These are phyloP conservation scores for Propithecus perrieri DNA, from an alignment of 2,797 vertebrate genomes.

Conservation along the genomic window DNA sequence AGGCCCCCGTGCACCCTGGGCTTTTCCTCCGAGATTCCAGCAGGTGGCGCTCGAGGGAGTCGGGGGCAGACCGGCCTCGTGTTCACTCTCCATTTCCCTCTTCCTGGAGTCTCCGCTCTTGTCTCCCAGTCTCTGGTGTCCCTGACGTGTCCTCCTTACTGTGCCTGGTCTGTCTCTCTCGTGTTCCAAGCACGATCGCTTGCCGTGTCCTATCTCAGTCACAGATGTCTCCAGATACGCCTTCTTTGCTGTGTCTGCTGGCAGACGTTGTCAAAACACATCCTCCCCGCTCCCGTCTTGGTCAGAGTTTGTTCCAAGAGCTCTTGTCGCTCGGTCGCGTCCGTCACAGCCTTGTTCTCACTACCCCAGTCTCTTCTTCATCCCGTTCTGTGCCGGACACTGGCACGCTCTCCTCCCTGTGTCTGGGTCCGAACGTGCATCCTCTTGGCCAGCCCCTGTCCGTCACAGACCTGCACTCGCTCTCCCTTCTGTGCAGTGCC, in stretches of 20 bases:
- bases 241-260: constrained; percentile 36
- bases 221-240: background rate
- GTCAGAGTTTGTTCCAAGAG: constrained; percentile 11
- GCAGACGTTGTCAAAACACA: background rate
- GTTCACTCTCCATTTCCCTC: background rate
- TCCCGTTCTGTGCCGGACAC: background rate
- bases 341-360: background rate
- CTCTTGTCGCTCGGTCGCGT: background rate
- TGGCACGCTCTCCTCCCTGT: background rate
- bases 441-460: background rate
- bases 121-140: background rate
- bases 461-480: background rate
- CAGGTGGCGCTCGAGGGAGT: background rate
- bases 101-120: background rate
- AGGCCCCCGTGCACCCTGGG: background rate
- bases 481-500: background rate
- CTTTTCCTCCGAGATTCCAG: constrained; percentile 40
- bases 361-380: background rate
- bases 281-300: background rate
- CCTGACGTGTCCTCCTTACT: background rate
- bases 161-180: constrained; percentile 33
- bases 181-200: background rate
- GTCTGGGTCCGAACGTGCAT: background rate
- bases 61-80: background rate
- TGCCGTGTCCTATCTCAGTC: background rate